Base-by-base conservation (phyloP, 2,888 invertebrate genomes). In the Caenorhabditis sp. region DNA sequence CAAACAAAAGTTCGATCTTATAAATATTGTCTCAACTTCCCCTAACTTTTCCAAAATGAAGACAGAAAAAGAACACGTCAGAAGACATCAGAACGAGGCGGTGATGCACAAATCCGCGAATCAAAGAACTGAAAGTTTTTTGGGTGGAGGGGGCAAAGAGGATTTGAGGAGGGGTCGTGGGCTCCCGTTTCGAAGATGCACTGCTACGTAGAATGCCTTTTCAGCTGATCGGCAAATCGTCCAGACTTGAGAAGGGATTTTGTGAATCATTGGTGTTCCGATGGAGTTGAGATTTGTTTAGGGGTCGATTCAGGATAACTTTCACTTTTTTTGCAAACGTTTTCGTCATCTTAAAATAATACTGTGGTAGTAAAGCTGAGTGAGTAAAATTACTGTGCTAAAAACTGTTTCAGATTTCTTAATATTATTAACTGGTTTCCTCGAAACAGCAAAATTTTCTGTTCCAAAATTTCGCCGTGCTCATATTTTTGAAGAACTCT, bases 81-180 rank as follows among this genome's bases (percentile, higher is more conserved):
- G 58, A 59, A 72, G 58, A 59, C 22, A 49, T 44, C 31, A 19
- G 22, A 54, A 12, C 41, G 47, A 59, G 72, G 28, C 72, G 59
- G 58, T 49, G 72, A 72, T 72, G 72, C 72, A 59, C 72, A 72
- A 72, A 72, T 72, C 72, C 72, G 72, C 24, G 59, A 44, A 59
- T 31, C 72, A 72, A 59, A 72, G 72, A 72, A 49, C 72, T 51
- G 10, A 26, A 64, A 64, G 44, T 12, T 12, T 38, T 69, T 54
- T 26, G 19, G 14, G n/a, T n/a, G n/a, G n/a, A n/a, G n/a, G 41
- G 56, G 44, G 69, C 47, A 58, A 19, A 24, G 61, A 26, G 41
- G 35, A 35, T n/a, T 19, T 5, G n/a, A 35, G n/a, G 28, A 31
- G 31, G 28, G 19, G n/a, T 38, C 38, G 38, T 38, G 10, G 19